Evolutionary conservation across 2,797 vertebrate genomes (phyloP), one percentile per base, ranked within the genome.

Genomic region (Pseudochromis fuscus): DNA sequence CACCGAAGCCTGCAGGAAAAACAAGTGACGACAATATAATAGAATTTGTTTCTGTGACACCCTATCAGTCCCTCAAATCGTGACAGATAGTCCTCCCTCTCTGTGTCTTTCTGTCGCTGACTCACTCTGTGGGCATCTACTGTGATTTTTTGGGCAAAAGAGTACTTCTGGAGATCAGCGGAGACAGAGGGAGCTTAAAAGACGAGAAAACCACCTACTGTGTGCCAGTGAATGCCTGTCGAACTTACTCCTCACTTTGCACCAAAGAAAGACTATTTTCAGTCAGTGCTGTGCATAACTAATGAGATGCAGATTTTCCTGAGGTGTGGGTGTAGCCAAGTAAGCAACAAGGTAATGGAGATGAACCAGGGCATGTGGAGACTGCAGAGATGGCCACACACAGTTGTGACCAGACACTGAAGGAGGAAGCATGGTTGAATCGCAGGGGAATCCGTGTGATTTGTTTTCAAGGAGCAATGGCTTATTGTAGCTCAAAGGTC

Each of bases 61-160:
- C 78, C 57, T 42, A 88, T 85, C 82, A 69, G 68, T 67, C 52
- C 75, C 71, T 81, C 55, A 79, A 9, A 82, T 87, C 61, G 70
- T 88, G 87, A 88, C 84, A 85, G 77, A 83, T 75, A 81, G n/a
- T 77, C 67, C 86, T 83, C 78, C 82, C 79, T 81, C 79, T 72
- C 69, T 64, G 38, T 63, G 62, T 75, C 62, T 78, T 78, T 63
- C 70, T 24, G 69, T 25, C 45, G 37, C 87, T 89, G 89, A 91
- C 85, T 92, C 87, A 91, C 68, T 86, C 75, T 69, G 77, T 82
- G 66, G 75, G 79, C 62, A 78, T 80, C 63, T 67, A 67, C 78
- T 79, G 63, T 70, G 68, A 75, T 79, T 81, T 79, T 74, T 3
- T n/a, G 9, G 60, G 73, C 40, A 63, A 75, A 83, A 75, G 45